These are phyloP conservation scores for Schrankia costaestrigalis DNA, from an alignment of 2,888 invertebrate genomes.

Conservation along the genomic window DNA sequence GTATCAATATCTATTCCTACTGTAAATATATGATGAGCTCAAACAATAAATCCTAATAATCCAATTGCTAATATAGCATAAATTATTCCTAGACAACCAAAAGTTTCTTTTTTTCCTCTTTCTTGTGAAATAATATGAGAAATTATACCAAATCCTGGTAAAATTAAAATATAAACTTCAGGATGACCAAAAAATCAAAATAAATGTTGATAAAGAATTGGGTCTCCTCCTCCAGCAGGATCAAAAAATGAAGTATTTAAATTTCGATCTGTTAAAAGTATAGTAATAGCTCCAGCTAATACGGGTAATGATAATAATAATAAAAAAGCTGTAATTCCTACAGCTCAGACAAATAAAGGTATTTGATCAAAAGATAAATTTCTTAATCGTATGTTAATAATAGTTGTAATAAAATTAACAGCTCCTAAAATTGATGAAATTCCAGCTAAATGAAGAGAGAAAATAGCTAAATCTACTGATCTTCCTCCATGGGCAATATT, in stretches of 20 bases:
- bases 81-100: constrained; percentile 87
- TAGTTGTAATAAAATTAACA: constrained; percentile 89
- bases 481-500: constrained; percentile 83
- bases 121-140: constrained; percentile 88
- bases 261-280: constrained; percentile 89
- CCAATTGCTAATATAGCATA: constrained; percentile 93
- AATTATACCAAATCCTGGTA: constrained; percentile 91
- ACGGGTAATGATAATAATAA: constrained; percentile 84
- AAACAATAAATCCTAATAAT: constrained; percentile 90
- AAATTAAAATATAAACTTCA: constrained; percentile 92
- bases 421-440: constrained; percentile 87
- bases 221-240: constrained; percentile 83
- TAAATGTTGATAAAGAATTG: constrained; percentile 90
- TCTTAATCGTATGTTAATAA: constrained; percentile 85
- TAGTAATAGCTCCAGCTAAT: constrained; percentile 89
- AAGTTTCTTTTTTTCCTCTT: constrained; percentile 87
- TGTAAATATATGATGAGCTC: constrained; percentile 93
- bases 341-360: constrained; percentile 87
- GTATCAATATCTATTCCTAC: constrained; percentile 92
- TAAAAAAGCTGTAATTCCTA: constrained; percentile 76
- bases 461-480: constrained; percentile 88
- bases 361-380: constrained; percentile 83
- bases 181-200: constrained; percentile 95
- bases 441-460: constrained; percentile 87
- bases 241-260: constrained; percentile 91